These are phyloP conservation scores for Peromyscus leucopus DNA, from an alignment of 2,113 vertebrate genomes.

Conservation along the genomic window DNA sequence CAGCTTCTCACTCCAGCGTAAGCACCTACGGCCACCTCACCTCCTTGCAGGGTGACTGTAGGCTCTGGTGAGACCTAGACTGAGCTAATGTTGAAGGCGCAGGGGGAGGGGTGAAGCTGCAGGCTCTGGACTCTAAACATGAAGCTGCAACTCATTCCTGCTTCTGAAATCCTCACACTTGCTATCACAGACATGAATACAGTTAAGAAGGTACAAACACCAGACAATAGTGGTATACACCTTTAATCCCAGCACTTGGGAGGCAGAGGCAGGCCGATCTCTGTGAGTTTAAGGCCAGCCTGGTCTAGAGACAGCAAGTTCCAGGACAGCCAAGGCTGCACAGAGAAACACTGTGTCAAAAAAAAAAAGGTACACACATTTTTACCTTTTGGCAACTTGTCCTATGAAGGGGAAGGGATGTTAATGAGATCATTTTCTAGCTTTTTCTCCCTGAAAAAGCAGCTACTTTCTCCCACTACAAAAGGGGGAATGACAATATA, in stretches of 20 bases:
- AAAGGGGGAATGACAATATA: constrained; percentile 4
- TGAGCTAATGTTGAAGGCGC: background rate
- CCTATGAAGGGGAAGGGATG: background rate
- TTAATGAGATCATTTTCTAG: background rate
- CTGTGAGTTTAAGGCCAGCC: too few relatives aligned
- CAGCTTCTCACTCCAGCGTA: background rate
- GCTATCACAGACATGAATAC: background rate
- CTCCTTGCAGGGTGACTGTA: background rate
- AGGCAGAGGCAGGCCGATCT: too few relatives aligned
- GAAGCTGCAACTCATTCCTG: background rate
- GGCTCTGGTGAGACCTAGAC: background rate
- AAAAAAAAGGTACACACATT: too few relatives aligned
- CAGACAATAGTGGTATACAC: background rate
- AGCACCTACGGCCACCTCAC: background rate
- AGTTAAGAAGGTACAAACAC: background rate
- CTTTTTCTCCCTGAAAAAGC: background rate
- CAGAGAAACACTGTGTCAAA: too few relatives aligned
- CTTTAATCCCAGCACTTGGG: too few relatives aligned
- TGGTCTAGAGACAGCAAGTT: too few relatives aligned
- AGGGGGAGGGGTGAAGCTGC: background rate
- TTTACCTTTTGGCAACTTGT: background rate
- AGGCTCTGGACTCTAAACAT: background rate
- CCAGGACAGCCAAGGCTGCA: background rate
- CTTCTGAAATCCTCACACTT: constrained; percentile 4
- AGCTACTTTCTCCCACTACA: constrained; percentile 9